phyloP scores from a whole-genome alignment of 2,888 invertebrate species.

The Drosophila paramelanica region DNA sequence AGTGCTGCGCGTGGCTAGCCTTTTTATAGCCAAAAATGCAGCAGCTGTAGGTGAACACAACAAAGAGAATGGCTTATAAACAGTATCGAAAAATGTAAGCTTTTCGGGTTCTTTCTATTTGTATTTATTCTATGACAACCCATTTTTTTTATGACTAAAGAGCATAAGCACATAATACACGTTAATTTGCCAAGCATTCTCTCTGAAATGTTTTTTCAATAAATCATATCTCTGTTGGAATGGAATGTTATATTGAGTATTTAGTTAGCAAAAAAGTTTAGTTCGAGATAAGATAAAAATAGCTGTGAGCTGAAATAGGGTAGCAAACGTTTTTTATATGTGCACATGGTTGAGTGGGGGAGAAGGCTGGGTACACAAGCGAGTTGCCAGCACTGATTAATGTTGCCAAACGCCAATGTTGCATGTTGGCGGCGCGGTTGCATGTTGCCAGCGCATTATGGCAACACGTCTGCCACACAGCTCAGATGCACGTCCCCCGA shows the following conservation, averaged over 20 bases:
- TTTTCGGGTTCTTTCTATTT: too few relatives aligned
- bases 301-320: background rate
- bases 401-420: slow-evolving; percentile 52
- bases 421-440: slow-evolving; percentile 37
- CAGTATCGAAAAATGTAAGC: too few relatives aligned
- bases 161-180: slow-evolving; percentile 2
- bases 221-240: slow-evolving; percentile 12
- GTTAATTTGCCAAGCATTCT: background rate
- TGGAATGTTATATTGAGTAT: slow-evolving; percentile 4
- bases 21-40: slow-evolving; percentile 3
- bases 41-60: background rate
- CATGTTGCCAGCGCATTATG: slow-evolving; percentile 61
- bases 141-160: background rate
- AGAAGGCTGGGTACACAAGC: background rate
- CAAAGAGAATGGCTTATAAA: too few relatives aligned
- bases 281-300: slow-evolving; percentile 45
- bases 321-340: background rate
- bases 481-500: slow-evolving; percentile 72
- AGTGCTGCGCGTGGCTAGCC: slow-evolving; percentile 34
- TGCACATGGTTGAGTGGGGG: background rate
- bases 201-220: background rate
- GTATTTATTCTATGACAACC: too few relatives aligned
- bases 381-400: slow-evolving; percentile 46
- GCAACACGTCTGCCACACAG: slow-evolving; percentile 57
- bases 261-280: slow-evolving; percentile 14